phyloP scores from a whole-genome alignment of 1,140 invertebrate genomes.

The Ephestia elutella region DNA sequence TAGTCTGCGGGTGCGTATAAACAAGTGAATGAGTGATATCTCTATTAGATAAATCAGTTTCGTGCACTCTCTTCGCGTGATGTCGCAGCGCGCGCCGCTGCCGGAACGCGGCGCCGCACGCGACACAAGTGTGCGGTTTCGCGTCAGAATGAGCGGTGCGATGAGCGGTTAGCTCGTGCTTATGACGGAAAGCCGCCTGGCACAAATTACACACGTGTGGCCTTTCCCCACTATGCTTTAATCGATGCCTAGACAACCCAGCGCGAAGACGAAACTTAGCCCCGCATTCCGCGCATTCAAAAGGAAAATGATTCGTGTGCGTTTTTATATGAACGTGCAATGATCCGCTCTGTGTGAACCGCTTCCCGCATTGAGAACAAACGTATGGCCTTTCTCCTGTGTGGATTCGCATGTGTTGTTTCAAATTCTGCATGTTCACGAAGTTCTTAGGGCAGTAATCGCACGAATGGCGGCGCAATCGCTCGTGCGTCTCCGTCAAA shows the following conservation, averaged over 20 bases:
- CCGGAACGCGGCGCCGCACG: conserved; percentile 41
- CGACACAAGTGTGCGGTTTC: conserved; percentile 35
- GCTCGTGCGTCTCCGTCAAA: conserved; percentile 78
- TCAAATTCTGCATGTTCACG: conserved; percentile 72
- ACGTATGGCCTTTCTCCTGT: conserved; percentile 78
- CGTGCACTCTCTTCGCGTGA: conserved; percentile 41
- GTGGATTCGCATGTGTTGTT: conserved; percentile 80
- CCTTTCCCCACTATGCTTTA: conserved; percentile 80
- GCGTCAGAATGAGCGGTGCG: conserved; percentile 32
- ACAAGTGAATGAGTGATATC: conserved; percentile 13
- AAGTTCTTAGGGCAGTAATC: conserved; percentile 74
- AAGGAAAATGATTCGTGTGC: conserved; percentile 76
- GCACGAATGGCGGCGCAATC: conserved; percentile 75
- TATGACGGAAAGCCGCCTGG: conserved; percentile 74
- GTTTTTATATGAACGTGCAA: conserved; percentile 66
- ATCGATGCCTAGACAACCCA: conserved; percentile 75
- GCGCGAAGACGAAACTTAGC: conserved; percentile 77
- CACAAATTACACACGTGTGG: conserved; percentile 79
- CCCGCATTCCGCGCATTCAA: conserved; percentile 77
- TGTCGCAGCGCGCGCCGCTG: conserved; percentile 41
- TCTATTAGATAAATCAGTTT: background rate
- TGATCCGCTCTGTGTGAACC: conserved; percentile 65
- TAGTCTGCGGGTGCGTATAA: conserved; percentile 12
- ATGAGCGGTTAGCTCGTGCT: conserved; percentile 78
- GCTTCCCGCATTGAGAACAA: conserved; percentile 74